Evolutionary conservation across 2,888 invertebrate species (phyloP).

Genomic region (Zygothrica quintamaculata): DNA sequence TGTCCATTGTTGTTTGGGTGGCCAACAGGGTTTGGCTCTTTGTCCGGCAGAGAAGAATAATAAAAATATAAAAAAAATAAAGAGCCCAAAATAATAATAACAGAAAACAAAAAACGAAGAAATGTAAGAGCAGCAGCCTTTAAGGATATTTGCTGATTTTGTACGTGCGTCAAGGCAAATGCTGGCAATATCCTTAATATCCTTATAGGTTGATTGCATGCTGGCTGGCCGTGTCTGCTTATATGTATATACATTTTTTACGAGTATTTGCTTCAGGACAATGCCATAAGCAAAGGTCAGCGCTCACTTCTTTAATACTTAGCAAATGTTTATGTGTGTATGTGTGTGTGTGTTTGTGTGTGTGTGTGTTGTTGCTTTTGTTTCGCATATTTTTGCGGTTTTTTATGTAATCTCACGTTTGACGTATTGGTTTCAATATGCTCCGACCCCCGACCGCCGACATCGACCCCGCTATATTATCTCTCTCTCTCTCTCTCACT

Average conservation of each 20-base stretch:
- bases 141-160: slow-evolving; percentile 7
- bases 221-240: slow-evolving; percentile 53
- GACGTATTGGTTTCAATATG: slow-evolving; percentile 77
- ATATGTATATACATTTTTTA: slow-evolving; percentile 77
- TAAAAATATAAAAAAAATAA: no score
- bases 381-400: slow-evolving; percentile 76
- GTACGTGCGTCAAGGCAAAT: slow-evolving; percentile 59
- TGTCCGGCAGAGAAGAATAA: slow-evolving; percentile 26
- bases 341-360: slow-evolving; percentile 18
- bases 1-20: slow-evolving; percentile 49
- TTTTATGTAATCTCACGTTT: slow-evolving; percentile 80
- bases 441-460: slow-evolving; percentile 18
- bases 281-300: slow-evolving; percentile 68
- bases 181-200: slow-evolving; percentile 60
- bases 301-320: slow-evolving; percentile 8
- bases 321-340: slow-evolving; percentile 10
- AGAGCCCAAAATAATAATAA: no score
- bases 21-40: slow-evolving; percentile 36
- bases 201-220: slow-evolving; percentile 68
- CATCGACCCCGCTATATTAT: background rate
- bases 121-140: no score
- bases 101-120: slow-evolving; percentile 16
- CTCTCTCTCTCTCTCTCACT: slow-evolving; percentile 16
- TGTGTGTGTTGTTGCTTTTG: slow-evolving; percentile 51
- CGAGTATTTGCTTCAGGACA: slow-evolving; percentile 78